Conservation (phyloP, 92 coral and sea anemone genomes). For the Nematostella vectensis region DNA sequence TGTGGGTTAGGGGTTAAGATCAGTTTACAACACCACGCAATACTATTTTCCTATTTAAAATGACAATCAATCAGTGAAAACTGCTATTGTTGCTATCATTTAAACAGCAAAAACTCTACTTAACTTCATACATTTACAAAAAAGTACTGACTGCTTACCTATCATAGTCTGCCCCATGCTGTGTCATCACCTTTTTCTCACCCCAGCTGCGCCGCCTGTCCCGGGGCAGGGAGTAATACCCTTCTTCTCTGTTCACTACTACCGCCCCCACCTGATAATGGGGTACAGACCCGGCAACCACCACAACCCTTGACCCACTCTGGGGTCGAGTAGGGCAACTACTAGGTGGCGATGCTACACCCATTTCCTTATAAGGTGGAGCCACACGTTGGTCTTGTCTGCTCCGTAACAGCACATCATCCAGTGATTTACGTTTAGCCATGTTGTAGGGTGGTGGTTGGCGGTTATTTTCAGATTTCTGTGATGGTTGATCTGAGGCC, state of each 20-base stretch:
- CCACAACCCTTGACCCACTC: conserved; percentile 21
- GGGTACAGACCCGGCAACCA: conserved; percentile 4
- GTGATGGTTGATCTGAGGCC: too few species aligned
- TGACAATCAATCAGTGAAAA: too few species aligned
- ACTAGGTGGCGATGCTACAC: background rate
- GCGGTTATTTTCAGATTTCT: too few species aligned
- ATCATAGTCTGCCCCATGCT: background rate
- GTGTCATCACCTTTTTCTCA: background rate
- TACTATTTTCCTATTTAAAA: too few species aligned
- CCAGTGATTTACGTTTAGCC: conserved; percentile 15
- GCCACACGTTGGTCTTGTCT: conserved; percentile 1
- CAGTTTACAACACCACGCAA: too few species aligned
- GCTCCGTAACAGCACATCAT: conserved; percentile 9
- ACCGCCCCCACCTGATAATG: background rate
- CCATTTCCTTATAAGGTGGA: conserved; percentile 11
- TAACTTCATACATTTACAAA: too few species aligned
- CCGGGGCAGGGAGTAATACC: conserved; percentile 6
- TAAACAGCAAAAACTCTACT: too few species aligned
- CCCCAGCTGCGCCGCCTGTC: conserved; percentile 21
- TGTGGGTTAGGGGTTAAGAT: too few species aligned
- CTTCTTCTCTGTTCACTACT: conserved; percentile 9
- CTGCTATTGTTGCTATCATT: too few species aligned
- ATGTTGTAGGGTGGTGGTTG: conserved; percentile 12
- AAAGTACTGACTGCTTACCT: conserved; percentile 17
- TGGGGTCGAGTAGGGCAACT: conserved; percentile 12